Percentiles rank a stretch among this genome's conserved stretches.
Conservation (phyloP, 1,140 invertebrate genomes). For the Drosophila setifemur region DNA sequence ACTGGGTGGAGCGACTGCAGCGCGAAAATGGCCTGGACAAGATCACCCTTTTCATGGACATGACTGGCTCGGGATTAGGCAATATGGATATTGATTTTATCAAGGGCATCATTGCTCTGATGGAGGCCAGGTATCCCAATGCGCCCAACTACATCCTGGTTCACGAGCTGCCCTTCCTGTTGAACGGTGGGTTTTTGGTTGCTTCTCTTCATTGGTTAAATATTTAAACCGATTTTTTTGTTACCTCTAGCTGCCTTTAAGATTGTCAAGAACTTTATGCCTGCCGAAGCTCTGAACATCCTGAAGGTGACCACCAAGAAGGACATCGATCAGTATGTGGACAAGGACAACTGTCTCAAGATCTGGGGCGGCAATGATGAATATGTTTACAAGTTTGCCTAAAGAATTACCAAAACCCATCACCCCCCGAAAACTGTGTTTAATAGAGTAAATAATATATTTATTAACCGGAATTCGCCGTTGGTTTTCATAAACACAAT, state of each 20-base stretch:
- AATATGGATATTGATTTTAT: conserved; percentile 95
- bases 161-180: conserved; percentile 97
- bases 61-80: conserved; percentile 92
- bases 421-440: too few species aligned
- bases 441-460: conserved; percentile 63
- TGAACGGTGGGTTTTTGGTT: conserved; percentile 87
- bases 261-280: conserved; percentile 94
- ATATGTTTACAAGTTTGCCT: conserved; percentile 82
- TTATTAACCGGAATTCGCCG: conserved; percentile 27
- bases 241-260: conserved; percentile 93
- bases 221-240: not conserved
- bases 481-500: not conserved
- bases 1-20: conserved; percentile 93
- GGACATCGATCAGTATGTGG: conserved; percentile 89
- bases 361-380: conserved; percentile 93
- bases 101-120: conserved; percentile 91
- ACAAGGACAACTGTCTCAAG: conserved; percentile 88
- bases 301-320: conserved; percentile 93
- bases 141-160: conserved; percentile 95
- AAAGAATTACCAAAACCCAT: not conserved
- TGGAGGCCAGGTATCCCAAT: conserved; percentile 92
- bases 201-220: not conserved
- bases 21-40: conserved; percentile 89
- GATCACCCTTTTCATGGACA: conserved; percentile 94
- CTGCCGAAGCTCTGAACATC: conserved; percentile 92